Base-by-base conservation (phyloP, 2,888 invertebrate genomes). In the Nineta flava region DNA sequence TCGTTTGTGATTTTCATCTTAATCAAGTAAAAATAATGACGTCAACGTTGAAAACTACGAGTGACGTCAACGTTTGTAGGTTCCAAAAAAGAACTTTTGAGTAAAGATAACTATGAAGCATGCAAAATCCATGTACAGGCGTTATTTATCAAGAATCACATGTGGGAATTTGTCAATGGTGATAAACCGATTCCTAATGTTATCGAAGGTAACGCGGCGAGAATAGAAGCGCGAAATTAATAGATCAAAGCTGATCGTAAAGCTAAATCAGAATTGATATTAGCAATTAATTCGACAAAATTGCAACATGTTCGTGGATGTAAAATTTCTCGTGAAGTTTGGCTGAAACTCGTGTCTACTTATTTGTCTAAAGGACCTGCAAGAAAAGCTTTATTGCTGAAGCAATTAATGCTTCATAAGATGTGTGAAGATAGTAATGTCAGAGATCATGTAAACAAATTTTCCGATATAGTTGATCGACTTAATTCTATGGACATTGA, bases 91-190 rank as follows among this genome's bases (percentile, higher is more conserved):
- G 44, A 44, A 7, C 44, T 26, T 13, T 44, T 44, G n/a, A 12
- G 19, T 21, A 21, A 19, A 21, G 21, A 44, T 21, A 44, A 44
- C 10, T 44, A 44, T 44, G 44, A 44, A 9, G 17, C 44, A 4
- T 44, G 44, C 19, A 44, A 21, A 13, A 44, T 44, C 7, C 44
- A 44, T 7, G 26, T 44, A 17, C 19, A 44, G 44, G 44, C 44
- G 9, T 21, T 44, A 44, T 12, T 44, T 9, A 44, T 21, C 3
- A 44, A 44, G n/a, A 44, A 44, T 26, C 19, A 44, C 19, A 10
- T 13, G 17, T 44, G 44, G 44, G 44, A 13, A 44, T 44, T 19
- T 21, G 44, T 44, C 1, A 21, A 13, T 44, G 44, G 21, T 19
- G 9, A n/a, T 2, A 26, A 44, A n/a, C 17, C n/a, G 26, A 44